These are phyloP conservation scores for Pocillopora verrucosa DNA, from an alignment of 64 coral and sea anemone genomes.

Conservation along the genomic window DNA sequence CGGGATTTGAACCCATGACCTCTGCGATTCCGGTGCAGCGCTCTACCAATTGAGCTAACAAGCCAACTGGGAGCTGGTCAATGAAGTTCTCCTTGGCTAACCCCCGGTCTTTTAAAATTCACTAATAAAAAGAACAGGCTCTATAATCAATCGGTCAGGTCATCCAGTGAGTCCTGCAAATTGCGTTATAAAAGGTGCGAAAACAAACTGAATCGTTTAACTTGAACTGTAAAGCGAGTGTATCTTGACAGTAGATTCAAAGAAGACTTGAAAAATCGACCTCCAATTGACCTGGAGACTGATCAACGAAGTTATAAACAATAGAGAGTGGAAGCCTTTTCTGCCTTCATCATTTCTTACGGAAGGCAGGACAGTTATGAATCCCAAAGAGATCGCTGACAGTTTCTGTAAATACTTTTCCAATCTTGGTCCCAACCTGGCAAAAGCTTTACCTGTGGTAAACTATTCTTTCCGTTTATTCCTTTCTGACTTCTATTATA, in stretches of 20 bases:
- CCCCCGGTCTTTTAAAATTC: not conserved
- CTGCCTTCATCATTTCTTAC: not conserved
- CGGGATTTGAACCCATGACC: too few species aligned
- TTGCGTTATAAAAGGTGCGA: not conserved
- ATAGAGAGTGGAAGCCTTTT: too few species aligned
- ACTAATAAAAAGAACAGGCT: not conserved
- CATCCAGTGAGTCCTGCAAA: not conserved
- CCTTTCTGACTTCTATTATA: too few species aligned
- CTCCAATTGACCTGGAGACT: not conserved
- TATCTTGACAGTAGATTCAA: not conserved
- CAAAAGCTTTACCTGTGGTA: not conserved
- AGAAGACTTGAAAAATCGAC: not conserved
- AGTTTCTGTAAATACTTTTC: slow-evolving; percentile 48
- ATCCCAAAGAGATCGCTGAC: slow-evolving; percentile 17
- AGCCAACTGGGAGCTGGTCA: too few species aligned
- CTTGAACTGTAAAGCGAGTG: not conserved
- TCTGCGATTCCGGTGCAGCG: too few species aligned
- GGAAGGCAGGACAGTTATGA: too few species aligned
- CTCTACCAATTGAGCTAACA: too few species aligned
- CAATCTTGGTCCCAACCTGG: slow-evolving; percentile 20
- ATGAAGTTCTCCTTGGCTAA: not conserved
- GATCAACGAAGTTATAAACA: slow-evolving; percentile 41
- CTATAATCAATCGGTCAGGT: not conserved
- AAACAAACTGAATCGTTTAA: not conserved
- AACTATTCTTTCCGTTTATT: too few species aligned